Evolutionary conservation across 2,797 vertebrate species (phyloP), one percentile per base, ranked within the genome.

Genomic region (Botia kubotai): DNA sequence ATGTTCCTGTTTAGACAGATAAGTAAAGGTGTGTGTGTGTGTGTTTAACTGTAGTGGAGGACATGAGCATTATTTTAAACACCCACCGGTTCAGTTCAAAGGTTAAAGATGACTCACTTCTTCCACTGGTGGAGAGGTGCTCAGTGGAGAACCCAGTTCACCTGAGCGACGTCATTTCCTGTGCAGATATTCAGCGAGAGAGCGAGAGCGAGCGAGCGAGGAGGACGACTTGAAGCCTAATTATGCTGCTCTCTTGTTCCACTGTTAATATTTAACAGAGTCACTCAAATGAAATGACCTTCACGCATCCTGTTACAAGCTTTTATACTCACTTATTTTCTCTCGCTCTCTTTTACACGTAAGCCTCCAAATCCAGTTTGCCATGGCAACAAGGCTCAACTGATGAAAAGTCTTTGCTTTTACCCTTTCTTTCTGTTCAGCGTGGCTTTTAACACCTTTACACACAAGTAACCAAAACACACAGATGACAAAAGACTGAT

Each of bases 381-480:
- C 79, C 85, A 86, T 86, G 85, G 86, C 84, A 90, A 89, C 88
- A 63, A 60, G 63, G 55, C 78, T 80, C 73, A 77, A 78, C 83
- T 85, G 81, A 77, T 82, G 62, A 84, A 80, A 80, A 81, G 70
- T 79, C 77, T 72, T 84, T 83, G 79, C 82, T 80, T 33, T 83
- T 72, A 62, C 50, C 39, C 33, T 81, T 33, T n/a, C 33, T 10
- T 52, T 65, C 69, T 84, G 71, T 77, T 84, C 70, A 67, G 53
- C 55, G 13, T 74, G 60, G 58, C 77, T 83, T 60, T 80, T 69
- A 63, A 69, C 84, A 83, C 75, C 46, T 77, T 48, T 77, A 67
- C 57, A 67, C 57, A 58, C 13, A 23, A 80, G 36, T 46, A 68
- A 72, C 70, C 60, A 68, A 67, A 70, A 80, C 68, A 75, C 39